These are phyloP conservation scores for Boloria euphrosyne DNA, from an alignment of 2,888 invertebrate species.

Conservation along the genomic window DNA sequence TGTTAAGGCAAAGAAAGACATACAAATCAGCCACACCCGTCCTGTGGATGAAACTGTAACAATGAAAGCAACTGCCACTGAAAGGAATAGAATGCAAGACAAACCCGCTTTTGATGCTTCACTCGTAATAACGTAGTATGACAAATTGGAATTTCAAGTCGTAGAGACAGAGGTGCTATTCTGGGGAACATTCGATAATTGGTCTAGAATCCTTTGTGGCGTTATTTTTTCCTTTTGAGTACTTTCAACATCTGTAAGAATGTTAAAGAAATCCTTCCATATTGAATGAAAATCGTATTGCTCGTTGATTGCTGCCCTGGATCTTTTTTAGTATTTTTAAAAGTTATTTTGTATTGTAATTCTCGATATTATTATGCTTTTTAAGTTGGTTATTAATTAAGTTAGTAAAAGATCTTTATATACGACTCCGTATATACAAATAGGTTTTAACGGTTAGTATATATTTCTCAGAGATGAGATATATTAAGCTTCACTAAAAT, in stretches of 20 bases:
- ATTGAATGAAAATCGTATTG: conserved; percentile 7
- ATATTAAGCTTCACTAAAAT: no score
- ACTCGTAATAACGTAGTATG: conserved; percentile 64
- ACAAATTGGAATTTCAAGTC: conserved; percentile 68
- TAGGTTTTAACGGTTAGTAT: no score
- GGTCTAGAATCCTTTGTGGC: conserved; percentile 42
- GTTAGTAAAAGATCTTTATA: no score
- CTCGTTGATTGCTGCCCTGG: conserved; percentile 6
- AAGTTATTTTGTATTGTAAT: not conserved
- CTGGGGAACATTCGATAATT: conserved; percentile 49
- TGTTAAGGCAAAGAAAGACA: conserved; percentile 36
- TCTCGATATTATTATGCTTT: not conserved
- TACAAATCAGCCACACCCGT: conserved; percentile 37
- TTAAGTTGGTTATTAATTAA: no score
- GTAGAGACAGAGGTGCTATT: conserved; percentile 51
- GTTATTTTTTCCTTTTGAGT: conserved; percentile 19
- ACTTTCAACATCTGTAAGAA: conserved; percentile 16
- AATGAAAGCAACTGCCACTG: conserved; percentile 52
- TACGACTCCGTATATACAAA: no score
- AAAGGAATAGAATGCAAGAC: conserved; percentile 47
- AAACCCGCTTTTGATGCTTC: conserved; percentile 55
- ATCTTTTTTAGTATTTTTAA: not conserved
- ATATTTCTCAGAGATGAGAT: no score
- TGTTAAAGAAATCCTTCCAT: conserved; percentile 7
- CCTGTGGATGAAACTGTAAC: conserved; percentile 59